Evolutionary conservation across 2,113 vertebrate species (phyloP), one percentile per base, ranked within the genome.

Genomic region (Alligator mississippiensis): DNA sequence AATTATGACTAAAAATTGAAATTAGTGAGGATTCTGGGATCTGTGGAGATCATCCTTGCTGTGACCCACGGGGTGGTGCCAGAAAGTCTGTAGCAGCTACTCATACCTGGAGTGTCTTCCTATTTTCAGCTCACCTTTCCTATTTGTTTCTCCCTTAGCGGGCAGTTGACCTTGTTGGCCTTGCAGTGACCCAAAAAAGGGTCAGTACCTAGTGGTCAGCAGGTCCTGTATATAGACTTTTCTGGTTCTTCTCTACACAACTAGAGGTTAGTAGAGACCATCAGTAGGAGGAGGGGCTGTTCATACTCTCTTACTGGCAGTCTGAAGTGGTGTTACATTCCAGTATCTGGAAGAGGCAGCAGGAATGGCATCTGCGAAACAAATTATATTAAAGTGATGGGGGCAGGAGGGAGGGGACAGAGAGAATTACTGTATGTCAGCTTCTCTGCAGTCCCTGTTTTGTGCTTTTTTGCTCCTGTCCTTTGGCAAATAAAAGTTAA

Each of bases 261-360:
- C 27, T 0, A 1, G 4, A 3, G 3, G 1, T 47, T 72, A 61
- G 47, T 0, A 1, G 74, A 82, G 24, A 28, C 17, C 14, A 38
- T 14, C 60, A 64, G 59, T 82, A 70, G 21, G 30, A 15, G 11
- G 22, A 19, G 24, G 11, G 54, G 16, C 16, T 90, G 27, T 13
- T 86, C 77, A 88, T 82, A 28, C 19, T 80, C 3, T 80, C 27
- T 18, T 80, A 8, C 47, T 80, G 27, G 12, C 72, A 80, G 21
- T 0, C 59, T 34, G 3, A 25, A 19, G 5, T 81, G 4, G 18
- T 74, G 34, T 38, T 38, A 74, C 34, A 47, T 74, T 8, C 34
- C 70, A 47, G 70, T 4, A 11, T 38, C 25, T 79, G 18, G 60
- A 87, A 78, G 76, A 28, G 13, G 82, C 80, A 81, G 28, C 27